Evolutionary conservation across 92 coral and sea anemone species (phyloP).

Genomic region (Scolanthus callimorphus): DNA sequence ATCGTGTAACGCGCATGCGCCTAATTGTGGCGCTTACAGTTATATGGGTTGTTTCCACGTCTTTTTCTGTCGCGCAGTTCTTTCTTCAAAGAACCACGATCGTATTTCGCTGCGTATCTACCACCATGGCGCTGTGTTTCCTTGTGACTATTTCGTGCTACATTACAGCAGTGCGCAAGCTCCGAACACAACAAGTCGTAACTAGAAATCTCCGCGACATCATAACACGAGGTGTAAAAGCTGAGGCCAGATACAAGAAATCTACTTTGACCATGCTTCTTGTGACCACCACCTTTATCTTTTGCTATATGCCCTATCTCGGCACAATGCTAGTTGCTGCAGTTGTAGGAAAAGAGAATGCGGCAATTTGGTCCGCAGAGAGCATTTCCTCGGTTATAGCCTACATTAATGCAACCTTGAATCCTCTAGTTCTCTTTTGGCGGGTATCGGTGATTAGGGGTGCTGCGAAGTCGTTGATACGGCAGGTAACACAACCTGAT

Average conservation of each 20-base stretch:
- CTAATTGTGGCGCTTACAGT: background rate
- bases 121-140: background rate
- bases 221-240: background rate
- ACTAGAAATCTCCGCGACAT: background rate
- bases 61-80: background rate
- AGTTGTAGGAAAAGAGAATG: background rate
- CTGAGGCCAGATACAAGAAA: conserved; percentile 1
- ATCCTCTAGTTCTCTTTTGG: background rate
- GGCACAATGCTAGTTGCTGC: background rate
- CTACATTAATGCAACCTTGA: background rate
- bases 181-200: background rate
- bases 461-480: too few relatives aligned
- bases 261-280: background rate
- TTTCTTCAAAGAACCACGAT: background rate
- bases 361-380: background rate
- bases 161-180: background rate
- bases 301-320: background rate
- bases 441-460: background rate
- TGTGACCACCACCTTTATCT: background rate
- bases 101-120: background rate
- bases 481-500: too few relatives aligned
- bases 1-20: background rate
- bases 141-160: background rate
- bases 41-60: background rate
- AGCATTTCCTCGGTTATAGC: background rate